A percentile compares a stretch with the other conserved stretches of the same genome.
These are phyloP conservation scores for Squalus acanthias DNA, from an alignment of 2,797 vertebrate genomes.

Conservation along the genomic window DNA sequence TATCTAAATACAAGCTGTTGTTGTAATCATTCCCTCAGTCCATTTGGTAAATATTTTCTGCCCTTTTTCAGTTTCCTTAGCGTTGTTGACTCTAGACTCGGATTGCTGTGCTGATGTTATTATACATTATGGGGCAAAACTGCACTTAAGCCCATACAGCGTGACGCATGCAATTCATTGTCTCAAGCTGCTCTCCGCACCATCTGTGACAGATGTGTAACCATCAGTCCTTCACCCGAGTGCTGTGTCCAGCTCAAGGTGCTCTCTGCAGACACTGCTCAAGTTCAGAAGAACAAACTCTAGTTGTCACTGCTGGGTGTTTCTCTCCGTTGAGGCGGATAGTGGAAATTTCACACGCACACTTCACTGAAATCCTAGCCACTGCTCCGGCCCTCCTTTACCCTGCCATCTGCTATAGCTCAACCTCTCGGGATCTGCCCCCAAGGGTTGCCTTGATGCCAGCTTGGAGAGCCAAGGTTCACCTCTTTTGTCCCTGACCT, in stretches of 20 bases:
- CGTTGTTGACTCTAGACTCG: not conserved
- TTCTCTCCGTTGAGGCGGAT: not conserved
- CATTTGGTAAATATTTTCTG: not conserved
- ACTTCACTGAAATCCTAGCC: not conserved
- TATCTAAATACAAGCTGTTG: no score
- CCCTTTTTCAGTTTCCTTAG: not conserved
- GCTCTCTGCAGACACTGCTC: not conserved
- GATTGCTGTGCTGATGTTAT: not conserved
- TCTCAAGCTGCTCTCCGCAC: not conserved
- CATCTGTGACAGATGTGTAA: not conserved
- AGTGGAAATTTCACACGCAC: not conserved
- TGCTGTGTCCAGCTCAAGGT: not conserved
- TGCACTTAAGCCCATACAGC: not conserved
- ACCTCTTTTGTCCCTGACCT: not conserved
- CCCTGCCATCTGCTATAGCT: not conserved
- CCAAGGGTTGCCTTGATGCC: not conserved
- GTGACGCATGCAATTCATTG: not conserved
- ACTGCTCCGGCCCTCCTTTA: not conserved
- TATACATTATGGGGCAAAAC: not conserved
- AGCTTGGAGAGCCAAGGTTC: not conserved
- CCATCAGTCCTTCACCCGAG: not conserved
- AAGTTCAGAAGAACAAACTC: not conserved
- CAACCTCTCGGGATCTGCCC: not conserved
- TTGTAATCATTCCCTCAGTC: not conserved
- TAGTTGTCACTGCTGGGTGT: not conserved